A percentile compares a stretch with the other conserved stretches of the same genome.
phyloP scores from a whole-genome alignment of 2,888 invertebrate genomes.

The Papilio gigon region DNA sequence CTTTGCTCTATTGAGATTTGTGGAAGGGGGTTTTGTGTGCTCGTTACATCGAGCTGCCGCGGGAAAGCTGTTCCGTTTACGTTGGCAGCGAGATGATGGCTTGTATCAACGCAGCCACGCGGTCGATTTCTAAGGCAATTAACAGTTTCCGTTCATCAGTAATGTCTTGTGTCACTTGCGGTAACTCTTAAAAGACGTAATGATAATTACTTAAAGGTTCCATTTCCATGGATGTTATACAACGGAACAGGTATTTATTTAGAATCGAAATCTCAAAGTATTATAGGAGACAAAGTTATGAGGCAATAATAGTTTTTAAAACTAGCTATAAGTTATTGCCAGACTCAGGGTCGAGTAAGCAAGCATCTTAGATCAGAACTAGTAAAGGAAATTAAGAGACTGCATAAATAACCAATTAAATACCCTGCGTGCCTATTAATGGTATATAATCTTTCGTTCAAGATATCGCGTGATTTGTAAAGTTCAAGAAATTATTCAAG shows the following conservation, averaged over 20 bases:
- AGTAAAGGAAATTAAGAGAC: not conserved
- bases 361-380: not conserved
- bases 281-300: not conserved
- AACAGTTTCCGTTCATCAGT: conserved; percentile 13
- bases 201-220: not conserved
- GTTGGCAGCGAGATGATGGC: conserved; percentile 4
- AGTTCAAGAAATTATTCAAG: not conserved
- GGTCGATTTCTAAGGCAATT: conserved; percentile 21
- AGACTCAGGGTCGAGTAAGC: not conserved
- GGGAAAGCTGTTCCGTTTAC: conserved; percentile 11
- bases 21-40: not conserved
- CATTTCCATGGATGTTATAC: conserved; percentile 2
- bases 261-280: not conserved
- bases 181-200: conserved; percentile 5
- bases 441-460: not conserved
- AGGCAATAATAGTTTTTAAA: not conserved
- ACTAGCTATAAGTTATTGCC: not conserved
- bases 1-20: too few species aligned
- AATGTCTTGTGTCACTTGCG: conserved; percentile 18
- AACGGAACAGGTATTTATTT: conserved; percentile 16
- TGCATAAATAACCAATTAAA: not conserved
- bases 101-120: conserved; percentile 5
- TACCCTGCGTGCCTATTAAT: not conserved
- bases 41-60: conserved; percentile 12
- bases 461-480: not conserved